A percentile compares a stretch with the other conserved stretches of the same genome.
These are phyloP conservation scores for Glaucopsyche alexis DNA, from an alignment of 2,888 invertebrate genomes.

Conservation along the genomic window DNA sequence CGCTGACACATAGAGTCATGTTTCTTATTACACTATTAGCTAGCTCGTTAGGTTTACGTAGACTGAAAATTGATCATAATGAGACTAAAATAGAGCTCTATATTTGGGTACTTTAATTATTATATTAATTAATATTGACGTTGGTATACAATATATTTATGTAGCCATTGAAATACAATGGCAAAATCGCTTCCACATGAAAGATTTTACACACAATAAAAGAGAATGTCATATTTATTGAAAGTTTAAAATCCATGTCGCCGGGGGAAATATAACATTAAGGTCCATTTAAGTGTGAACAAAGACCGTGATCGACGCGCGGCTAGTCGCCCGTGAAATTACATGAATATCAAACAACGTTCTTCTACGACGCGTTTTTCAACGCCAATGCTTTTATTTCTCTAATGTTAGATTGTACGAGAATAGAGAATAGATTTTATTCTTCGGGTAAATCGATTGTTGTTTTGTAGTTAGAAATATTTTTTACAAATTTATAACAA, in stretches of 20 bases:
- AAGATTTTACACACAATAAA: background rate
- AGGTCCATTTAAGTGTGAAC: constrained; percentile 17
- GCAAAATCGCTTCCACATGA: background rate
- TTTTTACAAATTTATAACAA: too few species aligned
- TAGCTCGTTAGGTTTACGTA: background rate
- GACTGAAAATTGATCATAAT: background rate
- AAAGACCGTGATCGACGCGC: constrained; percentile 12
- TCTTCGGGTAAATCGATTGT: background rate
- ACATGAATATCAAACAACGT: constrained; percentile 21
- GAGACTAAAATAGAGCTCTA: background rate
- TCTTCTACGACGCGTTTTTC: constrained; percentile 3
- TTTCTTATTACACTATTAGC: background rate
- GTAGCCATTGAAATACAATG: too few species aligned
- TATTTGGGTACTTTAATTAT: background rate
- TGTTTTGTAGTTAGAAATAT: too few species aligned
- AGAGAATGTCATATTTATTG: constrained; percentile 17
- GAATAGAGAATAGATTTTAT: background rate
- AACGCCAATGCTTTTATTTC: background rate
- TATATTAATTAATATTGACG: background rate
- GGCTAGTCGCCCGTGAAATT: constrained; percentile 24
- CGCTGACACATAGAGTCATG: background rate
- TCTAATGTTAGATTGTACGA: background rate
- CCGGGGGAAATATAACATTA: background rate
- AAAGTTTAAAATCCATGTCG: constrained; percentile 1
- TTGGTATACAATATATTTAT: too few species aligned